Conservation (phyloP, 2,888 invertebrate genomes). For the Tetrapedia diversipes region DNA sequence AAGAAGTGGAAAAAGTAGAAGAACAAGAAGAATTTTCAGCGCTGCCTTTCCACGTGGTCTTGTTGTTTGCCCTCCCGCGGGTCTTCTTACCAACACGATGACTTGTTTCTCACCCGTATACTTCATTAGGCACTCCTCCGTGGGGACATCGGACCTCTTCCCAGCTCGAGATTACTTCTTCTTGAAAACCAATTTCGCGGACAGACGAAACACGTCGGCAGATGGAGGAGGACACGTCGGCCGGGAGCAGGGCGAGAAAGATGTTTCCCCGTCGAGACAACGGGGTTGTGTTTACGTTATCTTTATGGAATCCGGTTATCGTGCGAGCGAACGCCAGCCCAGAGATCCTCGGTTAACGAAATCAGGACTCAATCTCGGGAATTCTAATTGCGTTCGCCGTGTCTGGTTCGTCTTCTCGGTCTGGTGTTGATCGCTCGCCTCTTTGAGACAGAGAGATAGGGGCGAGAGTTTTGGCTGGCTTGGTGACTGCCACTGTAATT, state of each 20-base stretch:
- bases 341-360: conserved; percentile 33
- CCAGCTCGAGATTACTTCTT: conserved; percentile 64
- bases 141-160: conserved; percentile 60
- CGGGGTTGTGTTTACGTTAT: conserved; percentile 34
- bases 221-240: neutral
- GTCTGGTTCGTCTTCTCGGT: neutral
- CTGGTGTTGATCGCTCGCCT: conserved; percentile 13
- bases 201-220: neutral
- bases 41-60: conserved; percentile 25
- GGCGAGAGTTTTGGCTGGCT: neutral
- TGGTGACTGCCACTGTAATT: too few relatives aligned
- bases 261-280: conserved; percentile 18
- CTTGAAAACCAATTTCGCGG: conserved; percentile 62
- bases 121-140: conserved; percentile 65
- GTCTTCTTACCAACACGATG: conserved; percentile 52
- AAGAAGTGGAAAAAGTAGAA: too few relatives aligned
- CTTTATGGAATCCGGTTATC: conserved; percentile 48
- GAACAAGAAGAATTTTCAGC: conserved; percentile 39
- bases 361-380: conserved; percentile 45
- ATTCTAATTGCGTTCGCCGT: conserved; percentile 29
- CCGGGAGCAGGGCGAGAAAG: neutral
- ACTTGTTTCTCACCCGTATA: conserved; percentile 66
- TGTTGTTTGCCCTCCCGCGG: conserved; percentile 48
- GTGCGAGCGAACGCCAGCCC: conserved; percentile 14
- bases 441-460: too few relatives aligned